phyloP scores from a whole-genome alignment of 2,797 vertebrate genomes.

The Borostomias antarcticus region DNA sequence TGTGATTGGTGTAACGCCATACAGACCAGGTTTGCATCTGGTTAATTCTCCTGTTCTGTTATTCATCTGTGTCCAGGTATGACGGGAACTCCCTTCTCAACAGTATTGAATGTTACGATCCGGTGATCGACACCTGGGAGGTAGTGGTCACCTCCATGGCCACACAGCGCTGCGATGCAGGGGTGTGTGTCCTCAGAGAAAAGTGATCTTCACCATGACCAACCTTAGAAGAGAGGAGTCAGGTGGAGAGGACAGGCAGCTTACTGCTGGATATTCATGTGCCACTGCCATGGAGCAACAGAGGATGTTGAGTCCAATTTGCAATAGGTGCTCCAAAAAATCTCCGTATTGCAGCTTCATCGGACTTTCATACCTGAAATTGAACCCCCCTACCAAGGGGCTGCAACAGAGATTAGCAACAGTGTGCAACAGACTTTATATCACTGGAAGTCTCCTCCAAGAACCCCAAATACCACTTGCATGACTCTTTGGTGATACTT shows the following conservation, averaged over 20 bases:
- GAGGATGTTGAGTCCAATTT: slow-evolving; percentile 44
- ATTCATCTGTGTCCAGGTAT: slow-evolving; percentile 83
- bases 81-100: slow-evolving; percentile 97
- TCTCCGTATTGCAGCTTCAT: slow-evolving; percentile 16
- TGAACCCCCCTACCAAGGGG: background rate
- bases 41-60: too few relatives aligned
- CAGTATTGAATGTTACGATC: slow-evolving; percentile 98
- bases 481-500: slow-evolving; percentile 61
- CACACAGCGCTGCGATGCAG: slow-evolving; percentile 97
- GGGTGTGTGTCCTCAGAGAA: slow-evolving; percentile 95
- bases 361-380: slow-evolving; percentile 28
- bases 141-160: slow-evolving; percentile 99
- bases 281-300: slow-evolving; percentile 52
- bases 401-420: slow-evolving; percentile 43
- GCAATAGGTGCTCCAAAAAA: slow-evolving; percentile 36
- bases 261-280: slow-evolving; percentile 57
- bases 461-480: slow-evolving; percentile 61
- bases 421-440: slow-evolving; percentile 47
- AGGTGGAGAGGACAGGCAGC: slow-evolving; percentile 59
- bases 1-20: too few relatives aligned
- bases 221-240: slow-evolving; percentile 17
- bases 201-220: slow-evolving; percentile 77
- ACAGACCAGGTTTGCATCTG: too few relatives aligned
- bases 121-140: slow-evolving; percentile 97
- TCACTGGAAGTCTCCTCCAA: slow-evolving; percentile 48